Conservation (phyloP, 2,797 vertebrate species). For the Synanceia verrucosa region DNA sequence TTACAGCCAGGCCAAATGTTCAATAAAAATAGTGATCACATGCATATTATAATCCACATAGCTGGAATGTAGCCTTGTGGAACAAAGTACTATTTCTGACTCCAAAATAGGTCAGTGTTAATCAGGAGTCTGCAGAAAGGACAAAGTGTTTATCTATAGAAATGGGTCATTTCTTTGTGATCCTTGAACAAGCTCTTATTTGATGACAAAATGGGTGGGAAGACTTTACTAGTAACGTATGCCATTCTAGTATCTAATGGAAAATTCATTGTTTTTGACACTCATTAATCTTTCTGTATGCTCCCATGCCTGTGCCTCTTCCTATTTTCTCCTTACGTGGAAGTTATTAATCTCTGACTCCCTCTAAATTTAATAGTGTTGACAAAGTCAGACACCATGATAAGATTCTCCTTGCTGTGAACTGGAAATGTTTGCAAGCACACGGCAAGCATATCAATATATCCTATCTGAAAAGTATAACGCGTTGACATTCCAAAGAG, state of each 20-base stretch:
- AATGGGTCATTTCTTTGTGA: slow-evolving; percentile 57
- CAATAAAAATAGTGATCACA: slow-evolving; percentile 33
- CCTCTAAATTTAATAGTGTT: slow-evolving; percentile 80
- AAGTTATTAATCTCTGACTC: slow-evolving; percentile 83
- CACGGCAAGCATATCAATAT: slow-evolving; percentile 79
- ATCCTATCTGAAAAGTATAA: slow-evolving; percentile 53
- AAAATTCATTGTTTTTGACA: slow-evolving; percentile 79
- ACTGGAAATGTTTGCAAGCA: slow-evolving; percentile 73
- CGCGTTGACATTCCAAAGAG: slow-evolving; percentile 62
- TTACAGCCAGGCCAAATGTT: slow-evolving; percentile 17
- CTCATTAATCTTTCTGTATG: slow-evolving; percentile 75
- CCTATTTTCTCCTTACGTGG: slow-evolving; percentile 67
- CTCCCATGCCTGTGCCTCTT: slow-evolving; percentile 51
- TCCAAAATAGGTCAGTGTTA: slow-evolving; percentile 57
- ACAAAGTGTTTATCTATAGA: slow-evolving; percentile 57
- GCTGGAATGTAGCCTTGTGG: slow-evolving; percentile 31
- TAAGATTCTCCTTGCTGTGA: slow-evolving; percentile 82
- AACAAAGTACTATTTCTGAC: slow-evolving; percentile 39
- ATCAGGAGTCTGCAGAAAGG: slow-evolving; percentile 55
- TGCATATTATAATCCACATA: slow-evolving; percentile 23
- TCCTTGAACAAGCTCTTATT: slow-evolving; percentile 60
- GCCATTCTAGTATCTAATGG: slow-evolving; percentile 64
- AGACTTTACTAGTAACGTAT: slow-evolving; percentile 33
- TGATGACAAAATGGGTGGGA: slow-evolving; percentile 45
- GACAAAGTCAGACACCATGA: slow-evolving; percentile 81